Base-by-base conservation (phyloP, 2,888 invertebrate genomes). In the Stenodera caucasica region DNA sequence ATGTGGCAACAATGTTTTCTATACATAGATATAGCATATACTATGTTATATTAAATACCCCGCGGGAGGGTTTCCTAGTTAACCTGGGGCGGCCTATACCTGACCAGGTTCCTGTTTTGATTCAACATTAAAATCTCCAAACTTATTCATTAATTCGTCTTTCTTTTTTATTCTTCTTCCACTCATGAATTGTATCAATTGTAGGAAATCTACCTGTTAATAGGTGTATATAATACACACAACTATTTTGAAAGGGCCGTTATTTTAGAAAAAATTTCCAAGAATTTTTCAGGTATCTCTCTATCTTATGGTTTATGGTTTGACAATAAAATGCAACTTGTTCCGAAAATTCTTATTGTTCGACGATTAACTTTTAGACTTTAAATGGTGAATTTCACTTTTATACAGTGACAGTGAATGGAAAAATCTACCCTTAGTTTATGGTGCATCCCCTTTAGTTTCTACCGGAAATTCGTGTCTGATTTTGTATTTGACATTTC, bases 1-100 rank as follows among this genome's bases (percentile, higher is more conserved):
- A 45, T 12, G 21, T 45, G 45, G 45, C 45, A 45, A 45, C 45
- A 21, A 1, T 21, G 45, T 51, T n/a, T 29, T 29, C 14, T 51
- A 29, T 51, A 29, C 18, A n/a, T 15, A 40, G 6, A 40, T 15
- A 14, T 30, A 14, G n/a, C n/a, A n/a, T n/a, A n/a, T n/a, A n/a
- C n/a, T 32, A 50, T 5, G 12, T n/a, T 15, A 18, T 51, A 29
- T 18, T 6, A 30, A 51, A 68, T 79, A 75, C 77, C 78, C 77
- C 69, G 75, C 75, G 77, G 78, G 77, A 75, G 79, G 78, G 78
- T 78, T 76, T 73, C 79, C 80, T 70, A 79, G 78, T 79, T 80
- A 69, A 77, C 80, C 79, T 72, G 75, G 76, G 79, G 79, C 79
- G 70, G 71, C 69, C 64, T 69, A 21, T 45, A 71, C 72, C 72